Percentiles rank a stretch among this genome's conserved stretches.
phyloP scores from a whole-genome alignment of 2,888 invertebrate species.

The Formica aserva region DNA sequence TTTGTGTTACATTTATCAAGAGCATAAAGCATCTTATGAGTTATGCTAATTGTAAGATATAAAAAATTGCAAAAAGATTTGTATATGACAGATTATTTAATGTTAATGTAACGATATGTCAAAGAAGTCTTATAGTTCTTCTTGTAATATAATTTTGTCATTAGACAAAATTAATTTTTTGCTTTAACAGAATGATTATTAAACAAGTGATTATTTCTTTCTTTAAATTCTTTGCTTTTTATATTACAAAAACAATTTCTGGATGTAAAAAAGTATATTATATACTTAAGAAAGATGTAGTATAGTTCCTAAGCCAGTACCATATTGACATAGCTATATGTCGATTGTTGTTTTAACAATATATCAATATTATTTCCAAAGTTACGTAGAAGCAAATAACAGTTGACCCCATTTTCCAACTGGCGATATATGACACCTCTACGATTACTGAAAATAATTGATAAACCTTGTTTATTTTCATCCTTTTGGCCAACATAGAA shows the following conservation, averaged over 20 bases:
- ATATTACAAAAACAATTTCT: not conserved
- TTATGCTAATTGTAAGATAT: not conserved
- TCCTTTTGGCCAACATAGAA: not conserved
- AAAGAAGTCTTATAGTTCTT: too few species aligned
- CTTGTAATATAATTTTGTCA: too few species aligned
- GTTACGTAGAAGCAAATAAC: constrained; percentile 12
- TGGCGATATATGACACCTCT: not conserved
- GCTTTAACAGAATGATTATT: not conserved
- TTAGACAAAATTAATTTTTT: not conserved
- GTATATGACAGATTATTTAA: not conserved
- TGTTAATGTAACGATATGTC: too few species aligned
- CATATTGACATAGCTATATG: not conserved
- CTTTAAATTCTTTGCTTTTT: not conserved
- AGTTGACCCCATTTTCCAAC: constrained; percentile 33
- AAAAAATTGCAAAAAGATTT: not conserved
- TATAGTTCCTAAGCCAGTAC: not conserved
- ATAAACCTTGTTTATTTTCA: constrained; percentile 11
- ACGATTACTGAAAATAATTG: not conserved
- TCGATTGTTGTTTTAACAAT: not conserved
- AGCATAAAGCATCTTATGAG: not conserved
- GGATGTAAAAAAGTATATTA: not conserved
- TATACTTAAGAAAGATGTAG: not conserved
- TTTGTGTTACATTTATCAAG: not conserved
- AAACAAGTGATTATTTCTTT: not conserved
- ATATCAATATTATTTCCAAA: not conserved